phyloP scores from a whole-genome alignment of 2,797 vertebrate genomes.

The Momotus momota region DNA sequence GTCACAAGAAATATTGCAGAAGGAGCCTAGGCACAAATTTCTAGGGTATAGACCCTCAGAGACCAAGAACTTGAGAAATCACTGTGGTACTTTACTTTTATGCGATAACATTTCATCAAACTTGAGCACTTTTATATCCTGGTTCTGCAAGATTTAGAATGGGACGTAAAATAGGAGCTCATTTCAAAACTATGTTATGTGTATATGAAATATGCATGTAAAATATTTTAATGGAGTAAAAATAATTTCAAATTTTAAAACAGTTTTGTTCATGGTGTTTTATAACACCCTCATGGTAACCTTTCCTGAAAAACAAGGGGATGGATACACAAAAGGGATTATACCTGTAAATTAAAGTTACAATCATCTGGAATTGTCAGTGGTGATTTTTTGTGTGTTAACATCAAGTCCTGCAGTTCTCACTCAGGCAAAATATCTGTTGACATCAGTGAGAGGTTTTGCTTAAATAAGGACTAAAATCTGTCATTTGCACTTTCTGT shows the following conservation, averaged over 20 bases:
- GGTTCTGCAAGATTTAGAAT: background rate
- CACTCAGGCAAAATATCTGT: background rate
- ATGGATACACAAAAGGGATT: background rate
- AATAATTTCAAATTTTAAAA: background rate
- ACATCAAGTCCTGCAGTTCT: background rate
- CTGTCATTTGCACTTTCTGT: conserved; percentile 54
- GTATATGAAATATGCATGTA: background rate
- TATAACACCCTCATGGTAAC: background rate
- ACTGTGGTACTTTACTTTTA: background rate
- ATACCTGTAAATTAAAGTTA: background rate
- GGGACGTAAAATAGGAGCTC: background rate
- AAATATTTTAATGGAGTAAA: background rate
- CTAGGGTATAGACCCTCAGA: background rate
- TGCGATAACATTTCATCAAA: background rate
- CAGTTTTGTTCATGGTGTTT: background rate
- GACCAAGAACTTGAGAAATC: background rate
- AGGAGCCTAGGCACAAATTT: background rate
- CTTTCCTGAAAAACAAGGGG: background rate
- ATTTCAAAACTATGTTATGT: background rate
- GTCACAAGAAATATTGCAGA: background rate
- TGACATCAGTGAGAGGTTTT: conserved; percentile 4
- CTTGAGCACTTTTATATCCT: background rate
- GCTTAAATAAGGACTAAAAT: conserved; percentile 34
- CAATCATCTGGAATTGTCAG: background rate
- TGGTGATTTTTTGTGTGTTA: background rate